Conservation (phyloP, 2,113 vertebrate genomes). For the Edolisoma coerulescens region DNA sequence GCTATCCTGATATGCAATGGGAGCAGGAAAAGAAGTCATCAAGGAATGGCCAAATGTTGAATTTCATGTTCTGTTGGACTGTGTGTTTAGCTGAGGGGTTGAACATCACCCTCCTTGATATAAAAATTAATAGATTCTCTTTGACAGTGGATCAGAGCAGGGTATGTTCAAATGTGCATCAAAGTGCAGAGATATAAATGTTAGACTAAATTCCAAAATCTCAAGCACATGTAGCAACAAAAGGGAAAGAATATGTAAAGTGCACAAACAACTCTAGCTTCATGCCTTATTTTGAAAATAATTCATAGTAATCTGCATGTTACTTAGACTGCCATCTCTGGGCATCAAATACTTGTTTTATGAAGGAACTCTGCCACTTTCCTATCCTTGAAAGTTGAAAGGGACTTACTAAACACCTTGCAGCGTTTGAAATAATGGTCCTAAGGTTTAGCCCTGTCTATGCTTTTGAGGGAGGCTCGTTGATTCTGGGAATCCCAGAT, state of each 20-base stretch:
- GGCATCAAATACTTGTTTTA: neutral
- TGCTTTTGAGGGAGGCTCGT: neutral
- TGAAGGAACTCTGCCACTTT: neutral
- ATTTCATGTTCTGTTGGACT: neutral
- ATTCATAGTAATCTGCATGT: neutral
- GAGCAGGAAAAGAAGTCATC: neutral
- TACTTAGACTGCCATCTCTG: neutral
- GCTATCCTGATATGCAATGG: neutral
- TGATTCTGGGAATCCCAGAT: neutral
- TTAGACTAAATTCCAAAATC: neutral
- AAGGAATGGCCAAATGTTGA: neutral
- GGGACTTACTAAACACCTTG: neutral
- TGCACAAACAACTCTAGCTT: neutral
- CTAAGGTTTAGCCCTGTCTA: neutral
- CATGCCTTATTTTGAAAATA: neutral
- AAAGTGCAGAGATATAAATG: neutral
- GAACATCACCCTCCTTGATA: neutral
- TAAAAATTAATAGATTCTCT: constrained; percentile 54
- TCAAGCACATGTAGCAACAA: neutral
- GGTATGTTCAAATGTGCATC: neutral
- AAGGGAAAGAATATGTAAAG: neutral
- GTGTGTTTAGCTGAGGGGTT: neutral
- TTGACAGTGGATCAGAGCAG: constrained; percentile 53
- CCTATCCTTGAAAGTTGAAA: neutral
- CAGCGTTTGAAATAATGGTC: neutral